phyloP scores from a whole-genome alignment of 2,797 vertebrate genomes.

The Enteromius viviparus region DNA sequence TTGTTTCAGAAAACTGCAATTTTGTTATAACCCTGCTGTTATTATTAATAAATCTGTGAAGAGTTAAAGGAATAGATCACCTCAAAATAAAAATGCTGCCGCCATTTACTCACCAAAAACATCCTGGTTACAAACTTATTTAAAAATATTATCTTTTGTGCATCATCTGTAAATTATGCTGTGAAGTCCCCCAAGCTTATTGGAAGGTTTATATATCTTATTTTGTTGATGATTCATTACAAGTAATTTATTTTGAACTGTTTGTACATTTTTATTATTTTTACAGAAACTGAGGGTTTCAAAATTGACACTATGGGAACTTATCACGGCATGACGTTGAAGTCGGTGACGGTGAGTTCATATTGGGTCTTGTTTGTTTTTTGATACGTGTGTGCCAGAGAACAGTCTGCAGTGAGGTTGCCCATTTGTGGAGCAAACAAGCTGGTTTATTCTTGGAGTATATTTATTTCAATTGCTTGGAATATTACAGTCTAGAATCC shows the following conservation, averaged over 20 bases:
- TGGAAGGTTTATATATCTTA: neutral
- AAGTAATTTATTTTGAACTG: neutral
- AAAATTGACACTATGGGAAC: slow-evolving; percentile 99
- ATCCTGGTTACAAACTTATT: too few species aligned
- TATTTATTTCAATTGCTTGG: neutral
- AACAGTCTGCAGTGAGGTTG: neutral
- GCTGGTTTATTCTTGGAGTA: neutral
- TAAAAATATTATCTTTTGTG: neutral
- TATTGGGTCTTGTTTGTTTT: neutral
- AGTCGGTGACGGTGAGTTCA: slow-evolving; percentile 96
- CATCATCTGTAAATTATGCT: neutral
- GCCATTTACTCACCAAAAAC: too few species aligned
- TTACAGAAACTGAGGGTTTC: slow-evolving; percentile 96
- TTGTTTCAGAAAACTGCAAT: neutral
- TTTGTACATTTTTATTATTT: neutral
- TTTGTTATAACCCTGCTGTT: neutral
- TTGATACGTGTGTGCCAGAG: neutral
- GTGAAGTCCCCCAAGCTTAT: neutral
- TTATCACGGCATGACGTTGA: slow-evolving; percentile 98
- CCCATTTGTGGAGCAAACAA: neutral
- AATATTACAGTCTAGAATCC: neutral
- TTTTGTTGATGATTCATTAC: neutral
- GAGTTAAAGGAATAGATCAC: too few species aligned
- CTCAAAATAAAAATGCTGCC: too few species aligned
- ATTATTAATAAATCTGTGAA: neutral